Percentiles rank a stretch among this genome's conserved stretches.
phyloP scores from a whole-genome alignment of 2,797 vertebrate species.

The Muraenolepis orangiensis region DNA sequence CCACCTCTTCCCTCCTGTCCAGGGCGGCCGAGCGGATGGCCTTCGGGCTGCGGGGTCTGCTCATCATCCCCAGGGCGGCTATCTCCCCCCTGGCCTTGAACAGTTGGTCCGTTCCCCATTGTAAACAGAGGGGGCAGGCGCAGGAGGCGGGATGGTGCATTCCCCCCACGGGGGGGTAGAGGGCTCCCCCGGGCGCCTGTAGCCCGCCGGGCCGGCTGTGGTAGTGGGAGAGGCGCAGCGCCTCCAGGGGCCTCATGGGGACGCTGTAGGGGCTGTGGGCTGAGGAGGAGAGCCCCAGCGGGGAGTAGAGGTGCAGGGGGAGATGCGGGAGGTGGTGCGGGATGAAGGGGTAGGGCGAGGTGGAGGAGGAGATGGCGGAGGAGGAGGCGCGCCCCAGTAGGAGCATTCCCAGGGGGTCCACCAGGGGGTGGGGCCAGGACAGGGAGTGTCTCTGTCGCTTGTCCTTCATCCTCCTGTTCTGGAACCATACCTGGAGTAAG shows the following conservation, averaged over 20 bases:
- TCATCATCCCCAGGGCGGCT: constrained; percentile 32
- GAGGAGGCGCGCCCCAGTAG: constrained; percentile 61
- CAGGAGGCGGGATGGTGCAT: constrained; percentile 59
- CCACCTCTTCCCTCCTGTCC: constrained; percentile 52
- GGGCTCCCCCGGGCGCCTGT: constrained; percentile 40
- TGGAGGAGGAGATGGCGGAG: constrained; percentile 10
- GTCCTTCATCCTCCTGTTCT: constrained; percentile 78
- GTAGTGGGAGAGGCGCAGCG: constrained; percentile 57
- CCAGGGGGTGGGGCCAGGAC: constrained; percentile 63
- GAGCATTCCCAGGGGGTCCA: constrained; percentile 61
- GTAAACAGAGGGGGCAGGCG: constrained; percentile 60
- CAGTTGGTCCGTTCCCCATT: constrained; percentile 64
- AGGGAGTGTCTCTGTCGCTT: constrained; percentile 68
- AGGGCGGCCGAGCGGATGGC: constrained; percentile 34
- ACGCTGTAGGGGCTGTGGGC: constrained; percentile 48
- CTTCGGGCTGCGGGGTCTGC: constrained; percentile 40
- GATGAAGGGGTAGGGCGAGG: constrained; percentile 52
- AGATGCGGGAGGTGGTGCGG: constrained; percentile 59
- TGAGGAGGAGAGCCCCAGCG: constrained; percentile 46
- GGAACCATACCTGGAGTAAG: constrained; percentile 65
- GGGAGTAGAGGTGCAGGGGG: constrained; percentile 62
- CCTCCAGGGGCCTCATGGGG: constrained; percentile 55
- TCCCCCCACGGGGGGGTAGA: constrained; percentile 50
- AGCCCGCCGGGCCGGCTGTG: constrained; percentile 48
- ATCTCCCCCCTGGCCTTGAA: constrained; percentile 51